phyloP scores from a whole-genome alignment of 1,140 invertebrate genomes.

The Samia ricini region DNA sequence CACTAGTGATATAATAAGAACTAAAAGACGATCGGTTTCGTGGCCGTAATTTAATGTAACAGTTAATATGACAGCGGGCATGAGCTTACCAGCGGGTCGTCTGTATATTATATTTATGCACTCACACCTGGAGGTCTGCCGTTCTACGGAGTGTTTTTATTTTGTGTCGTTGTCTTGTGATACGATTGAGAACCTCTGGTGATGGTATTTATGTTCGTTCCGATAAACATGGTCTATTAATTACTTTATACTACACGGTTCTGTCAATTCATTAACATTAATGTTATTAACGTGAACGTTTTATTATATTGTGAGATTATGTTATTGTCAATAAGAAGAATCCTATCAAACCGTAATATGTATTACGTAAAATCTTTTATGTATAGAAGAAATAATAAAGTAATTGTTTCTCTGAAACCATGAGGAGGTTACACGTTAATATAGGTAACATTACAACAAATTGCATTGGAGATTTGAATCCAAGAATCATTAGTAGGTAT shows the following conservation, averaged over 20 bases:
- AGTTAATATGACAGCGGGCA: conserved; percentile 76
- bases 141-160: conserved; percentile 54
- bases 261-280: conserved; percentile 68
- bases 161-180: conserved; percentile 55
- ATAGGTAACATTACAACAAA: too few species aligned
- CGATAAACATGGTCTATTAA: conserved; percentile 71
- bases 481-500: too few species aligned
- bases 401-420: too few species aligned
- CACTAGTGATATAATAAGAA: conserved; percentile 48
- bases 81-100: conserved; percentile 72
- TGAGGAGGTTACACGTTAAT: too few species aligned
- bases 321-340: neutral
- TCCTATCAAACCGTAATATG: neutral
- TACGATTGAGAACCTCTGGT: conserved; percentile 56
- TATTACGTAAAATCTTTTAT: too few species aligned
- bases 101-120: conserved; percentile 71
- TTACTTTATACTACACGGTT: conserved; percentile 68
- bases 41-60: conserved; percentile 76
- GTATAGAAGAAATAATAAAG: too few species aligned
- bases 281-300: conserved; percentile 24
- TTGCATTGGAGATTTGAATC: too few species aligned
- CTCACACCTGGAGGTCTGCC: conserved; percentile 72
- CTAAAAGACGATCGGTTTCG: conserved; percentile 55
- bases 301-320: neutral
- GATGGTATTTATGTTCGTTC: conserved; percentile 58